Percentiles rank a stretch among this genome's conserved stretches.
Conservation (phyloP, 2,113 vertebrate genomes). For the Chaetodon auriga region DNA sequence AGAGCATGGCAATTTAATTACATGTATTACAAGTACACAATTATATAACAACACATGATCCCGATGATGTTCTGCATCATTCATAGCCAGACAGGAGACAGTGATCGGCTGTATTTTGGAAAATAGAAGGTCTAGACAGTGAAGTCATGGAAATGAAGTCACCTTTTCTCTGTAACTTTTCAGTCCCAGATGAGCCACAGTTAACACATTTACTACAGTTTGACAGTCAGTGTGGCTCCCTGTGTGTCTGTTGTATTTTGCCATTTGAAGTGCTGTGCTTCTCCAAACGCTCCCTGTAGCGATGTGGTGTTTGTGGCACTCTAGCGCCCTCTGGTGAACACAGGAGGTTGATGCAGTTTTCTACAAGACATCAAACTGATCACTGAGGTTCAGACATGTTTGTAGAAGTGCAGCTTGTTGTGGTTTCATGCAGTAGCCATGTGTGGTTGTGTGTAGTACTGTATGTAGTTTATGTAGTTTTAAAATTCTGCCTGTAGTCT, state of each 20-base stretch:
- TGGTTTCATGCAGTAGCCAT: background rate
- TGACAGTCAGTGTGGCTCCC: background rate
- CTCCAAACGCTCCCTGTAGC: background rate
- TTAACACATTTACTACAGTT: background rate
- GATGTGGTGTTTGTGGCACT: background rate
- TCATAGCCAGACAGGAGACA: slow-evolving; percentile 4
- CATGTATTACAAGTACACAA: background rate
- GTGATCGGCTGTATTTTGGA: slow-evolving; percentile 25
- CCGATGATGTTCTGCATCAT: background rate
- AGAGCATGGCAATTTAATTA: slow-evolving; percentile 14
- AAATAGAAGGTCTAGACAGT: slow-evolving; percentile 24
- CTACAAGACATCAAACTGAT: background rate
- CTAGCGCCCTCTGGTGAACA: slow-evolving; percentile 42
- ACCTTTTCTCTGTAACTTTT: background rate
- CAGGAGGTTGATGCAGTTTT: background rate
- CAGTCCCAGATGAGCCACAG: slow-evolving; percentile 17
- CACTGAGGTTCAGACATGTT: background rate
- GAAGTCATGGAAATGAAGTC: slow-evolving; percentile 52
- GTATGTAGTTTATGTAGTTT: background rate
- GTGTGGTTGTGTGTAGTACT: background rate
- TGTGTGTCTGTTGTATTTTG: background rate
- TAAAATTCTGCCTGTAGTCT: too few species aligned
- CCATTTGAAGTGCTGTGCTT: background rate
- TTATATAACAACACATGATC: background rate
- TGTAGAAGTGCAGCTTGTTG: background rate